Conservation (phyloP, 2,113 vertebrate genomes). For the Barbus barbus region DNA sequence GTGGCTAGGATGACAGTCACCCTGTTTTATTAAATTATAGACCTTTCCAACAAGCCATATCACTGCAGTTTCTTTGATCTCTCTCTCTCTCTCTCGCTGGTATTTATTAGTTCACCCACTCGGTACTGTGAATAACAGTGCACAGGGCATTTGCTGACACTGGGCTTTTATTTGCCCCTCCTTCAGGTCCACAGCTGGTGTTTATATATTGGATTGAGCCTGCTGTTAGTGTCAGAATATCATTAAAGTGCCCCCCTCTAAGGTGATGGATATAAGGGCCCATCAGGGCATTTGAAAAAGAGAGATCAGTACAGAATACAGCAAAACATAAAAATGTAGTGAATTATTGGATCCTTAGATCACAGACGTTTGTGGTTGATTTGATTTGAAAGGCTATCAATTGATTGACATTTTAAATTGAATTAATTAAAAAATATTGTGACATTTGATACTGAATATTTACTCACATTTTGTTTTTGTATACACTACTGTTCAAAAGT, state of each 20-base stretch:
- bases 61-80: constrained; percentile 43
- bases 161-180: constrained; percentile 40
- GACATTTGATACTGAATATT: no score
- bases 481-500: no score
- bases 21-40: constrained; percentile 54
- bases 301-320: no score
- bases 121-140: constrained; percentile 43
- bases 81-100: constrained; percentile 26
- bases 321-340: not conserved
- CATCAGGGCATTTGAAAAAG: not conserved
- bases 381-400: no score
- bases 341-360: no score
- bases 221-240: constrained; percentile 39
- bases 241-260: constrained; percentile 33
- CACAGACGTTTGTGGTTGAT: no score
- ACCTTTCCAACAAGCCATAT: constrained; percentile 46
- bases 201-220: constrained; percentile 48
- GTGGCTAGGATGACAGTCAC: constrained; percentile 22
- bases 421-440: no score
- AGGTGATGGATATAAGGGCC: constrained; percentile 43
- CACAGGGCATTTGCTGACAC: constrained; percentile 50
- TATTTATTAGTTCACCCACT: constrained; percentile 54
- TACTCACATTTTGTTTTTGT: no score
- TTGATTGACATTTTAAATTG: no score
- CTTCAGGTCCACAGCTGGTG: constrained; percentile 16